These are phyloP conservation scores for Leptopilina myrica DNA, from an alignment of 2,888 invertebrate species.

Conservation along the genomic window DNA sequence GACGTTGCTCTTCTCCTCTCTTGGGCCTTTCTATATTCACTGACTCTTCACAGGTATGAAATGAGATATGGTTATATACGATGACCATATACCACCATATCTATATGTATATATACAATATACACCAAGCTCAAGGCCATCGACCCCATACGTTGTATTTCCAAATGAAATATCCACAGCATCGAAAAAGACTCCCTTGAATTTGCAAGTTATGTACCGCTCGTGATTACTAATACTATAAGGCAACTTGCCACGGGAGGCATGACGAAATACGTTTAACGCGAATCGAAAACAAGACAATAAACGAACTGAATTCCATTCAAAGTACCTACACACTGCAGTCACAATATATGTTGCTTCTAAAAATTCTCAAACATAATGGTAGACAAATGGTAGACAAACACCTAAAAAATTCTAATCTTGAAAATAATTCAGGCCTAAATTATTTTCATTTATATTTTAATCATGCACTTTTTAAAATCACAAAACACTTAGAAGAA, in stretches of 20 bases:
- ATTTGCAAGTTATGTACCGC: slow-evolving; percentile 72
- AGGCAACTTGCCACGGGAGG: slow-evolving; percentile 56
- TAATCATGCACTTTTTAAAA: no score
- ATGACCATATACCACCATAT: slow-evolving; percentile 61
- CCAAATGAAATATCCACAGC: slow-evolving; percentile 39
- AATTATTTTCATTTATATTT: no score
- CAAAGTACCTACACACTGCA: background rate
- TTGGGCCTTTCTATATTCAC: slow-evolving; percentile 48
- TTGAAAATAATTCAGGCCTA: no score
- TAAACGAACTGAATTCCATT: background rate
- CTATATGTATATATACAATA: no score
- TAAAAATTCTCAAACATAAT: background rate
- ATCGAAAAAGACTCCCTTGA: slow-evolving; percentile 54
- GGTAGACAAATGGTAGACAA: background rate
- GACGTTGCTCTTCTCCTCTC: slow-evolving; percentile 54
- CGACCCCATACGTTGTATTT: slow-evolving; percentile 50
- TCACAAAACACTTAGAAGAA: no score
- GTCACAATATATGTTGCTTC: background rate
- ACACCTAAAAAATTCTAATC: no score
- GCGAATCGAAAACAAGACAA: slow-evolving; percentile 44
- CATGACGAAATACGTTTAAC: slow-evolving; percentile 57
- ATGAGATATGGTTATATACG: slow-evolving; percentile 70
- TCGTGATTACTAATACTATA: slow-evolving; percentile 31
- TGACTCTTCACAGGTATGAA: slow-evolving; percentile 65
- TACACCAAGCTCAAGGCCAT: slow-evolving; percentile 48